These are phyloP conservation scores for Temnothorax longispinosus DNA, from an alignment of 1,140 invertebrate genomes.

Conservation along the genomic window DNA sequence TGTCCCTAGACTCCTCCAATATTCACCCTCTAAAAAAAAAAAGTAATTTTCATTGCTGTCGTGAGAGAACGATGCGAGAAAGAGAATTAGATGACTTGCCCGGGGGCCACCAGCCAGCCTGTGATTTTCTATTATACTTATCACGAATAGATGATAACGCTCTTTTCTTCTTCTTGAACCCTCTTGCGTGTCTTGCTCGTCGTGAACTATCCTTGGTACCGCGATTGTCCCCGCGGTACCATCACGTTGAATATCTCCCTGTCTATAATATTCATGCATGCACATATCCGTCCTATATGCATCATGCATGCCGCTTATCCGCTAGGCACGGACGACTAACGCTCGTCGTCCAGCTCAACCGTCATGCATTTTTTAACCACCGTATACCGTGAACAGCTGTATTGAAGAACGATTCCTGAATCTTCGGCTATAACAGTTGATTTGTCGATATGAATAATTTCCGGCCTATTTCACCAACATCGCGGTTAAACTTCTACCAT, in stretches of 20 bases:
- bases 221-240: not conserved
- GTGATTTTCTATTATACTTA: conserved; percentile 52
- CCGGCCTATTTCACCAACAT: not conserved
- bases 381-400: not conserved
- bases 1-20: conserved; percentile 35
- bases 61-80: not conserved
- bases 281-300: conserved; percentile 58
- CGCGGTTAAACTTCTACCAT: not conserved
- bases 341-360: conserved; percentile 14
- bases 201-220: not conserved
- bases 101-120: conserved; percentile 78
- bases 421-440: not conserved
- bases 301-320: conserved; percentile 22
- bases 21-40: conserved; percentile 3
- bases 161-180: conserved; percentile 22
- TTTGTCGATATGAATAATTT: conserved; percentile 35
- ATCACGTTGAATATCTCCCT: conserved; percentile 20
- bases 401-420: not conserved
- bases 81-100: conserved; percentile 62
- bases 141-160: conserved; percentile 57
- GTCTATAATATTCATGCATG: conserved; percentile 48
- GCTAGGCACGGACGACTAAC: conserved; percentile 9
- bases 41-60: not conserved
- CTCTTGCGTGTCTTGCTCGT: conserved; percentile 25
- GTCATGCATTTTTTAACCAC: conserved; percentile 45